Evolutionary conservation across 2,113 vertebrate species (phyloP).

Genomic region (Aptenodytes forsteri): DNA sequence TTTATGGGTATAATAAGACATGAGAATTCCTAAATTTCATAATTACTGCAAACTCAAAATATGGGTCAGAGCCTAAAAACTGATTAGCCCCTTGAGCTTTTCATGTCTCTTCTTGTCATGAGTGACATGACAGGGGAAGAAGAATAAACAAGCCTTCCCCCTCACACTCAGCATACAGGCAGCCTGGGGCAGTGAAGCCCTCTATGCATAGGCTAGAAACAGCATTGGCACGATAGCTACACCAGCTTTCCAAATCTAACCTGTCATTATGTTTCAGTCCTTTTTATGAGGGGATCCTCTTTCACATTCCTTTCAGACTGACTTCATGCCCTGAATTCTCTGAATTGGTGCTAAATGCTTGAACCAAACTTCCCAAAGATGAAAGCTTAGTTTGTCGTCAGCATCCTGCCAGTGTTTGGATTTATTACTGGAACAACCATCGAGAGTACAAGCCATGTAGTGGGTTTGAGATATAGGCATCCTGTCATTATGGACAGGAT

Average conservation of each 20-base stretch:
- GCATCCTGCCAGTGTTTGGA: background rate
- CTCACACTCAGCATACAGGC: background rate
- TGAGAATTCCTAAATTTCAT: background rate
- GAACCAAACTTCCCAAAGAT: background rate
- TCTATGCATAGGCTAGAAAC: background rate
- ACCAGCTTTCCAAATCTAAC: conserved; percentile 34
- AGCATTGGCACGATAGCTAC: background rate
- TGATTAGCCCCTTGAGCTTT: conserved; percentile 48
- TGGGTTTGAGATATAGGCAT: background rate
- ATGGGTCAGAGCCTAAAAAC: conserved; percentile 53
- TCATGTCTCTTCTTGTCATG: conserved; percentile 42
- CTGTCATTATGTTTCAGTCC: background rate
- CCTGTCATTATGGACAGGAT: background rate
- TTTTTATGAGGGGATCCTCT: background rate
- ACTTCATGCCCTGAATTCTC: background rate
- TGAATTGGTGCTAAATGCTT: background rate
- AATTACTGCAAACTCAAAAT: conserved; percentile 41
- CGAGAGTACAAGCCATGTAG: background rate
- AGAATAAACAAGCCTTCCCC: conserved; percentile 34
- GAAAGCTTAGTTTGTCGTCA: background rate
- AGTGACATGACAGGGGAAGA: conserved; percentile 12
- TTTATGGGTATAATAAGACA: background rate
- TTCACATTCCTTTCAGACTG: background rate
- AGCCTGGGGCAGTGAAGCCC: conserved; percentile 25
- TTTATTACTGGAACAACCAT: background rate